Conservation (phyloP, 1,140 invertebrate species). For the Magallana ariakensis region DNA sequence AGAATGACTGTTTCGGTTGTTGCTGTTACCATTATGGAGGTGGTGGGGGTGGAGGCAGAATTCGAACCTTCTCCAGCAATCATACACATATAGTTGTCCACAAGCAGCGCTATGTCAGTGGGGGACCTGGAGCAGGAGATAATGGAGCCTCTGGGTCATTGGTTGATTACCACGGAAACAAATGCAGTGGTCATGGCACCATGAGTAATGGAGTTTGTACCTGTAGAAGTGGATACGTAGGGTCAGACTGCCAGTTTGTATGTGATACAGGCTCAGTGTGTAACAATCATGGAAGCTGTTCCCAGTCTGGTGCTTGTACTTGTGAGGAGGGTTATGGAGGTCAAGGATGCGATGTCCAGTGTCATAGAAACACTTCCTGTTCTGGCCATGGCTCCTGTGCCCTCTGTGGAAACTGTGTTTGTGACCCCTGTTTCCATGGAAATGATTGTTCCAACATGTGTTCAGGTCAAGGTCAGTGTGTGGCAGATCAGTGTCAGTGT, state of each 20-base stretch:
- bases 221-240: conserved; percentile 62
- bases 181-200: conserved; percentile 65
- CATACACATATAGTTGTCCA: conserved; percentile 65
- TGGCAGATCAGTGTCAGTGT: conserved; percentile 66
- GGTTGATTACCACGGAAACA: conserved; percentile 46
- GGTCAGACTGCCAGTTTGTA: conserved; percentile 66
- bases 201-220: conserved; percentile 50
- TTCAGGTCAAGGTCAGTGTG: conserved; percentile 66
- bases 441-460: conserved; percentile 66
- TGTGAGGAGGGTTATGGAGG: conserved; percentile 68
- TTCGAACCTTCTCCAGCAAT: conserved; percentile 60
- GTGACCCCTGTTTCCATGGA: conserved; percentile 71
- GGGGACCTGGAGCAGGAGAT: conserved; percentile 47
- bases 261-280: conserved; percentile 60
- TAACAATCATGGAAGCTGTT: conserved; percentile 65
- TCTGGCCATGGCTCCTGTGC: conserved; percentile 68
- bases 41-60: conserved; percentile 68
- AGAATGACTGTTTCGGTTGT: conserved; percentile 35
- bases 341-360: conserved; percentile 66
- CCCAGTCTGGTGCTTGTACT: conserved; percentile 62
- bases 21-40: conserved; percentile 61
- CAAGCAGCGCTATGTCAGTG: conserved; percentile 51
- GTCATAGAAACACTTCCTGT: conserved; percentile 63
- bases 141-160: conserved; percentile 54
- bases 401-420: conserved; percentile 66